phyloP scores from a whole-genome alignment of 1,140 invertebrate genomes.

The Agrilus planipennis region DNA sequence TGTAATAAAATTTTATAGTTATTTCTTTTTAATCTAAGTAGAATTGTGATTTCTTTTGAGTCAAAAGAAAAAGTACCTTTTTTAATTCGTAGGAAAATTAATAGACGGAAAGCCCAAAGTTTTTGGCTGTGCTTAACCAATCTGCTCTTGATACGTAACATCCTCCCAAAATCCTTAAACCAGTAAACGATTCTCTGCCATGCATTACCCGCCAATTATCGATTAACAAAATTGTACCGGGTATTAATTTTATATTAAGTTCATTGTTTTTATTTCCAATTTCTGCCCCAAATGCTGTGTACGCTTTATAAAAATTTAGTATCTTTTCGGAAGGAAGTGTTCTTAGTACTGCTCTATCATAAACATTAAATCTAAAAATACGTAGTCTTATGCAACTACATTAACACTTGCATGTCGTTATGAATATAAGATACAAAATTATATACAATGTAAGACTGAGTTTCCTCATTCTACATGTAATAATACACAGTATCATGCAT shows the following conservation, averaged over 20 bases:
- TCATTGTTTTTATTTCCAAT: constrained; percentile 39
- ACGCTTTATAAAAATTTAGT: constrained; percentile 46
- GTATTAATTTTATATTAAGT: constrained; percentile 46
- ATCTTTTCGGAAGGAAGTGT: constrained; percentile 40
- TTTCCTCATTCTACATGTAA: not conserved
- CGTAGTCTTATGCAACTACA: not conserved
- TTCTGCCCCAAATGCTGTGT: constrained; percentile 43
- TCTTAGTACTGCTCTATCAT: constrained; percentile 50
- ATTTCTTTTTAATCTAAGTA: too few relatives aligned
- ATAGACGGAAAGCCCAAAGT: too few relatives aligned
- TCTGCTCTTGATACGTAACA: constrained; percentile 50
- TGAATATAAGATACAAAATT: not conserved
- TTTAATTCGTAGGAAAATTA: too few relatives aligned
- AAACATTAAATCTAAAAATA: constrained; percentile 47
- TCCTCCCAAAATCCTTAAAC: constrained; percentile 43
- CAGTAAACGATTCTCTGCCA: constrained; percentile 52
- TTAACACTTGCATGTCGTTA: not conserved
- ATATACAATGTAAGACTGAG: not conserved
- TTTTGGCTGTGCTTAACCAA: constrained; percentile 46
- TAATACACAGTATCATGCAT: not conserved
- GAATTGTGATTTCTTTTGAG: too few relatives aligned
- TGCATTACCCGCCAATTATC: constrained; percentile 69
- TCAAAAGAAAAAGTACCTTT: too few relatives aligned
- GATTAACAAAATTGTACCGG: constrained; percentile 50
- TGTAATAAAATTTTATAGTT: too few relatives aligned